phyloP scores from a whole-genome alignment of 2,113 vertebrate genomes.

The Suncus etruscus region DNA sequence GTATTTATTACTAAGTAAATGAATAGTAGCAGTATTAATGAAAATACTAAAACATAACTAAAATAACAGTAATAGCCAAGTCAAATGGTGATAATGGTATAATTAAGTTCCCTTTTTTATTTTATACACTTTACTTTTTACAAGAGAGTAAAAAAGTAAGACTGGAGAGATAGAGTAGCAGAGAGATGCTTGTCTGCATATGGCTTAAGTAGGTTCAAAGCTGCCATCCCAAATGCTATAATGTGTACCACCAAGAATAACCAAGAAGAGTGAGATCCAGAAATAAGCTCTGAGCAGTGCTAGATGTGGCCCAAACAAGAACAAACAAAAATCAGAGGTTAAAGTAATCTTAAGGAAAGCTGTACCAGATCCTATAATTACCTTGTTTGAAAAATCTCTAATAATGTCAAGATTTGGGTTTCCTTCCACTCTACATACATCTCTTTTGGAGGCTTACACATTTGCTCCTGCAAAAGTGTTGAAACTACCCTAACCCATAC shows the following conservation, averaged over 20 bases:
- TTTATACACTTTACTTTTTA: not conserved
- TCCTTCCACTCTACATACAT: not conserved
- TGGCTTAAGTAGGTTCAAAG: too few species aligned
- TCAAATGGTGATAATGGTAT: not conserved
- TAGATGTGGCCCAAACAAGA: too few species aligned
- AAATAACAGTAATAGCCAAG: not conserved
- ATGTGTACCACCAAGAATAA: too few species aligned
- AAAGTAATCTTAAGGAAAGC: not conserved
- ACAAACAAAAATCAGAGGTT: not conserved
- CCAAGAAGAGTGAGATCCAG: too few species aligned
- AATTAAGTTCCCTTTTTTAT: not conserved
- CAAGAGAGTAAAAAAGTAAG: too few species aligned
- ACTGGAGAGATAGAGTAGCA: too few species aligned
- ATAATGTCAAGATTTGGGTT: not conserved
- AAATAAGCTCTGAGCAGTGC: too few species aligned
- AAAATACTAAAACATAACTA: constrained; percentile 17
- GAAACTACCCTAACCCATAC: too few species aligned
- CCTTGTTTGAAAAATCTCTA: not conserved
- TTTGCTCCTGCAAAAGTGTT: not conserved
- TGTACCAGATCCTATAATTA: not conserved
- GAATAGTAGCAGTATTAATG: not conserved
- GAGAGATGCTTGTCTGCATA: too few species aligned
- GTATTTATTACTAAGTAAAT: constrained; percentile 3
- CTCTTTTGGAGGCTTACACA: rapidly evolving
- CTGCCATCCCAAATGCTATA: too few species aligned